Evolutionary conservation across 2,797 vertebrate species (phyloP), one percentile per base, ranked within the genome.

Genomic region (Poeciliopsis turneri): DNA sequence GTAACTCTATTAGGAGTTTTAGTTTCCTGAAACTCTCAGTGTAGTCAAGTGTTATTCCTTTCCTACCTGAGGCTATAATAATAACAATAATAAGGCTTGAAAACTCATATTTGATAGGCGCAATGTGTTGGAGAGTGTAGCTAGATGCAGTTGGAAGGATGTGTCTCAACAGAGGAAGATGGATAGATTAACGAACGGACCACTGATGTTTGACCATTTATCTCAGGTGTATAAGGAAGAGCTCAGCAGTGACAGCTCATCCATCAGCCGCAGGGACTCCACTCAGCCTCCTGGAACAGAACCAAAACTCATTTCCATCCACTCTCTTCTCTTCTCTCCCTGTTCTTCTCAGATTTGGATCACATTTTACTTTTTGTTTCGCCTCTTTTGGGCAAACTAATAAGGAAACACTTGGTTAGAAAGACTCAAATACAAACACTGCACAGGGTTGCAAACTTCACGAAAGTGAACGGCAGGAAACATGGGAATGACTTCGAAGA

Each of bases 211-310:
- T 97, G 97, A 96, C 97, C 96, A 97, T 97, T 97, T 96, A 96
- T 98, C 97, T 97, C 97, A 96, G 96, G 96, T 97, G 93, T 96
- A 95, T 94, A 94, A 92, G 84, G 95, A 96, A 96, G 97, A 91
- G 95, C 97, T 97, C 95, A 90, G 93, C 92, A 92, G 93, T 97
- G 97, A 97, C 97, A 97, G 96, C 95, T 96, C 96, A 98, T 98
- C 97, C 95, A 97, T 98, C 97, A 97, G 91, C 96, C 95, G 95
- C 95, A 95, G 96, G 97, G 96, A 96, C 94, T 96, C 96, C 95
- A 92, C 84, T 74, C 89, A 96, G 96, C 95, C 96, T 96, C 95
- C 95, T 97, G 97, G 97, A 98, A 96, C 93, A 36, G 92, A 95
- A 96, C 97, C 97, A 97, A 97, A 95, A 91, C 59, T 78, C 84